Conservation (phyloP, 2,113 vertebrate species). For the Neomonachus schauinslandi region DNA sequence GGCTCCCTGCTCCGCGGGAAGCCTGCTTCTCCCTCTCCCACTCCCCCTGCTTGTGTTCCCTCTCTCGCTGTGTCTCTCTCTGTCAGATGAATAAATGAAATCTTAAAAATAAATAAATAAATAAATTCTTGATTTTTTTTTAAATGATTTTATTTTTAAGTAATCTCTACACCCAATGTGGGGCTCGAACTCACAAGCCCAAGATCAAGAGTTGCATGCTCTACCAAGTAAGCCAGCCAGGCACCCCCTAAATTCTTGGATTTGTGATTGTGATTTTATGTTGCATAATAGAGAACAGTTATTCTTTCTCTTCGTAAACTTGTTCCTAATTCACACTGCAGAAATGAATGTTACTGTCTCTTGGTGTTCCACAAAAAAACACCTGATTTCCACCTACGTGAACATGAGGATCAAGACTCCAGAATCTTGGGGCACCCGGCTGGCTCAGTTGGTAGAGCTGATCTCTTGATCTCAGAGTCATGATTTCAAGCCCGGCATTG, state of each 20-base stretch:
- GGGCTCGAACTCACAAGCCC: neutral
- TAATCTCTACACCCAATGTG: neutral
- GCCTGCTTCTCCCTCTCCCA: too few species aligned
- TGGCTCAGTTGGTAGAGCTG: neutral
- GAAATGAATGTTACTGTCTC: slow-evolving; percentile 1
- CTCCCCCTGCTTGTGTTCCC: too few species aligned
- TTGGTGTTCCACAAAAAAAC: neutral
- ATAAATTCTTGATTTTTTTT: neutral
- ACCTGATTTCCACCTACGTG: neutral
- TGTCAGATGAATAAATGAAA: too few species aligned
- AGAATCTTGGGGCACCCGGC: neutral
- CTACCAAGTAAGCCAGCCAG: neutral
- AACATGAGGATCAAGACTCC: neutral
- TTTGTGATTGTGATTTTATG: slow-evolving; percentile 29
- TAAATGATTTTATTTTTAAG: neutral
- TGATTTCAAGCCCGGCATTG: neutral
- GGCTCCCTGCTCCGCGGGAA: too few species aligned
- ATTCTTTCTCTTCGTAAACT: neutral
- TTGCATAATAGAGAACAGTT: neutral
- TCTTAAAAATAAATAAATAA: too few species aligned
- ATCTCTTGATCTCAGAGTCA: neutral
- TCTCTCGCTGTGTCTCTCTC: too few species aligned
- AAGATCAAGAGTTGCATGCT: neutral
- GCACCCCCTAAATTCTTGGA: neutral
- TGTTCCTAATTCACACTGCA: neutral